Evolutionary conservation across 2,888 invertebrate species (phyloP).

Genomic region (Watsonalla binaria): DNA sequence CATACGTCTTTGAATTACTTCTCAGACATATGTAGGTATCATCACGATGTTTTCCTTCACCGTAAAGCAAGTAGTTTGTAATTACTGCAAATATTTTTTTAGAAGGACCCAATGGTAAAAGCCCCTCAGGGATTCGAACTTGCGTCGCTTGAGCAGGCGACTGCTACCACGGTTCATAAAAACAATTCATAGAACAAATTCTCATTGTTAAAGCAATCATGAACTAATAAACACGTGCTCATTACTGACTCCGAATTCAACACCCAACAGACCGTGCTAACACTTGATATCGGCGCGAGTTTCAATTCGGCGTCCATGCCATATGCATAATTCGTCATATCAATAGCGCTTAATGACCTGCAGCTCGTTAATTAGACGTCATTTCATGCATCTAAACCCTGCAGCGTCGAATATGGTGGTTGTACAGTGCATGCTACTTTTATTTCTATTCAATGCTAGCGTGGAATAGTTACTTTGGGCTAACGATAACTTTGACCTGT

Average conservation of each 20-base stretch:
- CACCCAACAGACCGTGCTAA: constrained; percentile 25
- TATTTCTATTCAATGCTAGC: background rate
- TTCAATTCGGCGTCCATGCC: constrained; percentile 16
- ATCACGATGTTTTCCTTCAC: too few relatives aligned
- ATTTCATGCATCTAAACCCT: constrained; percentile 40
- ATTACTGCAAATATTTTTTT: too few relatives aligned
- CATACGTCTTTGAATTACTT: too few relatives aligned
- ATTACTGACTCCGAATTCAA: constrained; percentile 29
- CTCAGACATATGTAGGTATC: too few relatives aligned
- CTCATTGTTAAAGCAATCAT: background rate
- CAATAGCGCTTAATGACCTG: constrained; percentile 48
- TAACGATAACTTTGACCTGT: too few relatives aligned
- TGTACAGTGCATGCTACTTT: constrained; percentile 20
- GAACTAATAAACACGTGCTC: constrained; percentile 16
- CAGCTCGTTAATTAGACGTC: constrained; percentile 48
- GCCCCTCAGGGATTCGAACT: too few relatives aligned
- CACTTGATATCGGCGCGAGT: constrained; percentile 24
- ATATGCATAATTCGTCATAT: constrained; percentile 37
- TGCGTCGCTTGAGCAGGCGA: too few relatives aligned
- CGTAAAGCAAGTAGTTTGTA: too few relatives aligned
- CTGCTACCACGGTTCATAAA: too few relatives aligned
- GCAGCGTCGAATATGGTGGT: constrained; percentile 23
- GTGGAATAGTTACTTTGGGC: too few relatives aligned
- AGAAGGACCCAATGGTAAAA: too few relatives aligned
- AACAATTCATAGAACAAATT: background rate